Evolutionary conservation across 1,140 invertebrate species (phyloP).

Genomic region (Leptestheria dahalacensis): DNA sequence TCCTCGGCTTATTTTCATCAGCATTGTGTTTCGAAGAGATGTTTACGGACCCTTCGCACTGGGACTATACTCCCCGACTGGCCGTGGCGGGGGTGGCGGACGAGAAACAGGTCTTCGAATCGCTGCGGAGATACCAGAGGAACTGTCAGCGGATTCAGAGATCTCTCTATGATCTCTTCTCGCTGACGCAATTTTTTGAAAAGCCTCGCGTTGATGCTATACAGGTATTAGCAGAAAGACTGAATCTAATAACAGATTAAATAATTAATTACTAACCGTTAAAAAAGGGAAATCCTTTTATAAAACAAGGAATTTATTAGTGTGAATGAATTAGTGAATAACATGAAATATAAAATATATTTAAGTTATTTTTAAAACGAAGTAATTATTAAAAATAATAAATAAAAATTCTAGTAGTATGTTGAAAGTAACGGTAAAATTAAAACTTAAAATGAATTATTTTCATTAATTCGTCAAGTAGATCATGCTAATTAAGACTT

Average conservation of each 20-base stretch:
- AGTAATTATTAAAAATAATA: too few species aligned
- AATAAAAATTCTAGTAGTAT: too few species aligned
- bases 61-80: slow-evolving; percentile 31
- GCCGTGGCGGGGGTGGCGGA: slow-evolving; percentile 43
- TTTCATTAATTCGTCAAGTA: background rate
- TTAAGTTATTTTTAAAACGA: too few species aligned
- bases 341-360: too few species aligned
- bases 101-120: slow-evolving; percentile 45
- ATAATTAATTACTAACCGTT: too few species aligned
- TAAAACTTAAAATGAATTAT: slow-evolving; percentile 2
- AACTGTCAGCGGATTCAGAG: slow-evolving; percentile 51
- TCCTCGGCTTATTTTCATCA: slow-evolving; percentile 45
- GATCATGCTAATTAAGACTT: background rate
- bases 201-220: slow-evolving; percentile 49
- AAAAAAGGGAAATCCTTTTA: too few species aligned
- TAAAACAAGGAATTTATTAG: too few species aligned
- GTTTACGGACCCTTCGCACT: slow-evolving; percentile 30
- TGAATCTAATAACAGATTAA: too few species aligned
- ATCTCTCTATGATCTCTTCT: slow-evolving; percentile 53
- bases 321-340: too few species aligned
- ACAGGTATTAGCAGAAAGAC: too few species aligned
- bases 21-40: slow-evolving; percentile 41
- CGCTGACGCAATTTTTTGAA: slow-evolving; percentile 41
- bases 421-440: too few species aligned
- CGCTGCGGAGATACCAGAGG: slow-evolving; percentile 42